phyloP scores from a whole-genome alignment of 2,113 vertebrate genomes.

The Burhinus bistriatus region DNA sequence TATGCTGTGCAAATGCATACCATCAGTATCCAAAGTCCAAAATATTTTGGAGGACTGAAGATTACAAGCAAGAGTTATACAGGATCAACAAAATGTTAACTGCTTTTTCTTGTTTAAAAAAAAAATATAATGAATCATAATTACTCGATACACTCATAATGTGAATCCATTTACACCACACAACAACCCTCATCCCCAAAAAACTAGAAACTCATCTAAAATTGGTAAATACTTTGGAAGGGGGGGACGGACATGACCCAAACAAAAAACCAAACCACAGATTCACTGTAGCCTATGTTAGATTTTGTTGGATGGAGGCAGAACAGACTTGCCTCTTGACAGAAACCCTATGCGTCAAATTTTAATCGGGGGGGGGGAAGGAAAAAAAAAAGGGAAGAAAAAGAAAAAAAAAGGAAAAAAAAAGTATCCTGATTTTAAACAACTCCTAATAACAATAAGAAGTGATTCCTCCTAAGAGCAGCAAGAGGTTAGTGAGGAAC shows the following conservation, averaged over 20 bases:
- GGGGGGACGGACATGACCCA: too few relatives aligned
- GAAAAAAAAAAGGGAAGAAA: neutral
- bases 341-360: neutral
- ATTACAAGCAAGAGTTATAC: neutral
- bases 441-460: accelerated
- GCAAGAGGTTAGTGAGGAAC: neutral
- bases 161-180: neutral
- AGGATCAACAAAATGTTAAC: neutral
- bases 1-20: neutral
- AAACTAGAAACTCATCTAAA: neutral
- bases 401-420: too few relatives aligned
- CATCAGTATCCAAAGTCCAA: neutral
- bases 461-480: neutral
- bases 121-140: neutral
- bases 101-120: neutral
- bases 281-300: neutral
- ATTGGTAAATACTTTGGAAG: neutral
- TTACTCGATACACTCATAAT: neutral
- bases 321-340: neutral
- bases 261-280: neutral
- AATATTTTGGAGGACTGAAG: neutral
- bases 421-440: neutral
- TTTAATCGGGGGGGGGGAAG: neutral
- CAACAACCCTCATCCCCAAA: neutral
- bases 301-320: neutral